phyloP scores from a whole-genome alignment of 2,797 vertebrate genomes.

The Anableps anableps region DNA sequence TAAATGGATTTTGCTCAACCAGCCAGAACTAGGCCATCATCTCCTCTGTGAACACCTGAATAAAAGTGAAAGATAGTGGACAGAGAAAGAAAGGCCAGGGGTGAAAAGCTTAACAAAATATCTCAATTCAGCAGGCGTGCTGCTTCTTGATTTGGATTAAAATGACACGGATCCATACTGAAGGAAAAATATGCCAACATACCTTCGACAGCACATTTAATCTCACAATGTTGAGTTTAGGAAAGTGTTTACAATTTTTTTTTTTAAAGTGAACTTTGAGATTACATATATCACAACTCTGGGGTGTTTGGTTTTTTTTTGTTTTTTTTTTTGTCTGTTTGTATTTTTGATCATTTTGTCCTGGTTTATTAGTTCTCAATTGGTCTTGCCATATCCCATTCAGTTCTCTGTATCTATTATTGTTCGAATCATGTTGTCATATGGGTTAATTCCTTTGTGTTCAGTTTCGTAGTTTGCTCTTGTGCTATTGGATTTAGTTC shows the following conservation, averaged over 20 bases:
- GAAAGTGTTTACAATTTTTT: background rate
- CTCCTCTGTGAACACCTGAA: slow-evolving; percentile 67
- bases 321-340: background rate
- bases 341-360: background rate
- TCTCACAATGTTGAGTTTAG: background rate
- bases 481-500: too few relatives aligned
- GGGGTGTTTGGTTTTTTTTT: background rate
- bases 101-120: slow-evolving; percentile 52
- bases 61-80: slow-evolving; percentile 37
- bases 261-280: background rate
- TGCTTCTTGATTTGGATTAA: slow-evolving; percentile 44
- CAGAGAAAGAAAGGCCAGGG: slow-evolving; percentile 30
- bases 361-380: background rate
- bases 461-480: too few relatives aligned
- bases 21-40: slow-evolving; percentile 60
- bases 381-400: too few relatives aligned
- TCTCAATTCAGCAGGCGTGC: slow-evolving; percentile 46
- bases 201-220: background rate
- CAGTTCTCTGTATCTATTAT: too few relatives aligned
- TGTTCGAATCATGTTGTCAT: too few relatives aligned
- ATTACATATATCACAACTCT: background rate
- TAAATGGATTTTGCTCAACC: slow-evolving; percentile 54
- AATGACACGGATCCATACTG: slow-evolving; percentile 35
- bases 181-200: background rate
- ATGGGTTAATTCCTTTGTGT: too few relatives aligned